Conservation (phyloP, 2,888 invertebrate genomes). For the Oligia latruncula region DNA sequence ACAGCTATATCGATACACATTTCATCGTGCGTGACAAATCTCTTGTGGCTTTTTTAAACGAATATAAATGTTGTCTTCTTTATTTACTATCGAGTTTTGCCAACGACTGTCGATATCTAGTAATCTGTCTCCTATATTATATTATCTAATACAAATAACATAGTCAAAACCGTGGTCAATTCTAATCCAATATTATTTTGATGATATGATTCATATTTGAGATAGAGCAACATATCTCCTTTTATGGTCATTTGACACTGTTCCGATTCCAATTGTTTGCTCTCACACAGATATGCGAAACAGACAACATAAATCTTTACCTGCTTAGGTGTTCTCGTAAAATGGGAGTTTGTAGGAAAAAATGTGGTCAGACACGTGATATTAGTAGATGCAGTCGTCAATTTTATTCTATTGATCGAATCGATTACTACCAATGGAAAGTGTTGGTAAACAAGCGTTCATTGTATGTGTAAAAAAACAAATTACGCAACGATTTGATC, state of each 20-base stretch:
- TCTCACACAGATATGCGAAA: constrained; percentile 22
- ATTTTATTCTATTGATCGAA: constrained; percentile 39
- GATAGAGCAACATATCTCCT: background rate
- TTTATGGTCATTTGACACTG: background rate
- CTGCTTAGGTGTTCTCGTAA: constrained; percentile 19
- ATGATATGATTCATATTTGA: constrained; percentile 1
- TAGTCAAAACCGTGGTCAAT: background rate
- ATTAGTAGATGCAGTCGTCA: constrained; percentile 12
- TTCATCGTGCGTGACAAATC: background rate
- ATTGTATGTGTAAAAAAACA: constrained; percentile 45
- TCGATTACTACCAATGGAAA: constrained; percentile 58
- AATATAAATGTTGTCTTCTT: background rate
- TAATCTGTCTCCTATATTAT: background rate
- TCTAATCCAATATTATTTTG: constrained; percentile 11
- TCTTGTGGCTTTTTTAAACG: background rate
- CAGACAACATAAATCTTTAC: constrained; percentile 14
- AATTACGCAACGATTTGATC: constrained; percentile 51
- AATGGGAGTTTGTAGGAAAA: constrained; percentile 1
- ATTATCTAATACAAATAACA: background rate
- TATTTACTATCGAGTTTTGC: background rate
- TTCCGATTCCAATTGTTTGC: constrained; percentile 21
- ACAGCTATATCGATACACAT: background rate
- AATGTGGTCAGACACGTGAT: constrained; percentile 8
- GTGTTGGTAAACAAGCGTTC: constrained; percentile 51
- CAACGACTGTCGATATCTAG: background rate